Evolutionary conservation across 64 coral and sea anemone species (phyloP), one percentile per base, ranked within the genome.

Genomic region (Porites lutea): DNA sequence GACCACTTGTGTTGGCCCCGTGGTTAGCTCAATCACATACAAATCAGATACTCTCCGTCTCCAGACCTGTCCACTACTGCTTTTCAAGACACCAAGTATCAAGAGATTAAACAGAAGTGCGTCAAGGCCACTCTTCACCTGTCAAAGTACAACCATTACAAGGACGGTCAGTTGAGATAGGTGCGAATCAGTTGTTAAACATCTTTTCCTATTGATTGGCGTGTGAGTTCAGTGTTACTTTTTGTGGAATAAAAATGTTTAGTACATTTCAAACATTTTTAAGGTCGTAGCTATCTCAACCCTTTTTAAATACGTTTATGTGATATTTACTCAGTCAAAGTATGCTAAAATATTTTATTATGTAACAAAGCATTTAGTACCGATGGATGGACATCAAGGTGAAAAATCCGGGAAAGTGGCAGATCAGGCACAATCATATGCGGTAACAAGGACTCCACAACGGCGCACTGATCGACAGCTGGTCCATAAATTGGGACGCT

Each of bases 11-110:
- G 81, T 15, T 83, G 46, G 44, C n/a, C 63, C 81, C 52, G 81
- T 16, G n/a, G 96, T 89, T 74, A 95, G 79, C 79, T 98, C 96
- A 72, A 98, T 92, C 50, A 98, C 74, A 90, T 95, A 98, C 45
- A 98, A 72, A 75, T 98, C 96, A n/a, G 96, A 90, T 13, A 50
- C 4, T 69, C 89, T 72, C 74, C 91, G 86, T 81, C 96, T 95
- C 96, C 96, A 98, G 8, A 95, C 82, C 82, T 78, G 90, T 10
- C 93, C 96, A 90, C 79, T 90, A 50, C 69, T 87, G 52, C 95
- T 94, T 52, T 65, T 79, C 47, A 98, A 62, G 11, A 68, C 80
- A 58, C 93, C 89, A 64, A 98, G 87, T 7, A 98, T 78, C 8
- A 95, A 48, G 23, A 98, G 78, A 62, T 98, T 92, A 45, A 98